These are phyloP conservation scores for Oryzias woworae DNA, from an alignment of 2,113 vertebrate species.

Conservation along the genomic window DNA sequence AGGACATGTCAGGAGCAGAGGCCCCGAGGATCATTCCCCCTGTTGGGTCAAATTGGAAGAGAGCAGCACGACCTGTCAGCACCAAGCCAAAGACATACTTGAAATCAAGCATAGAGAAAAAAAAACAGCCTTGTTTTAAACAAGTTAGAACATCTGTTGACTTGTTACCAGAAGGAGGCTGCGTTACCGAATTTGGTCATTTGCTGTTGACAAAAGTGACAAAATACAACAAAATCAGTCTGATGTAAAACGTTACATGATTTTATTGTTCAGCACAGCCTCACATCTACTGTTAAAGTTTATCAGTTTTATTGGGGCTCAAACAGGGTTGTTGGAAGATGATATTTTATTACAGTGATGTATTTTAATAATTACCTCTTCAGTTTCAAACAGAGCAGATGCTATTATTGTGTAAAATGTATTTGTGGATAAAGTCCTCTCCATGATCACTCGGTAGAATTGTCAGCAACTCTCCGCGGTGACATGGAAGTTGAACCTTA, in stretches of 20 bases:
- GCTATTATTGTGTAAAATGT: constrained; percentile 56
- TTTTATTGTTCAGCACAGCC: constrained; percentile 50
- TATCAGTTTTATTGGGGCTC: constrained; percentile 52
- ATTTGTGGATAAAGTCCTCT: constrained; percentile 69
- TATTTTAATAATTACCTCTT: constrained; percentile 73
- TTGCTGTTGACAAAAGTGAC: constrained; percentile 42
- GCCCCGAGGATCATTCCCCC: constrained; percentile 48
- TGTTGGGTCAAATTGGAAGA: constrained; percentile 47
- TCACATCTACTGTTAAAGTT: constrained; percentile 43
- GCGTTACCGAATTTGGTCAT: constrained; percentile 41
- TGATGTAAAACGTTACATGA: constrained; percentile 21
- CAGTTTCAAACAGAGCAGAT: constrained; percentile 60
- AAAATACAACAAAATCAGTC: constrained; percentile 50
- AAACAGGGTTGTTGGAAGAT: constrained; percentile 61
- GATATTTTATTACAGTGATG: constrained; percentile 76
- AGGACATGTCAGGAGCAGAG: constrained; percentile 37
- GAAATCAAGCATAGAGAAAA: constrained; percentile 43
- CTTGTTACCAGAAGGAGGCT: constrained; percentile 55
- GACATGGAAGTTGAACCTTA: constrained; percentile 57
- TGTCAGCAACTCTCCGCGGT: constrained; percentile 41
- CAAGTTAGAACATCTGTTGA: constrained; percentile 40
- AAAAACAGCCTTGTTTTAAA: constrained; percentile 27
- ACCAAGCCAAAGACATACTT: constrained; percentile 41
- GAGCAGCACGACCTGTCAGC: constrained; percentile 35
- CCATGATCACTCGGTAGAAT: constrained; percentile 55